Base-by-base conservation (phyloP, 2,888 invertebrate genomes). In the Hoplodrina blanda region DNA sequence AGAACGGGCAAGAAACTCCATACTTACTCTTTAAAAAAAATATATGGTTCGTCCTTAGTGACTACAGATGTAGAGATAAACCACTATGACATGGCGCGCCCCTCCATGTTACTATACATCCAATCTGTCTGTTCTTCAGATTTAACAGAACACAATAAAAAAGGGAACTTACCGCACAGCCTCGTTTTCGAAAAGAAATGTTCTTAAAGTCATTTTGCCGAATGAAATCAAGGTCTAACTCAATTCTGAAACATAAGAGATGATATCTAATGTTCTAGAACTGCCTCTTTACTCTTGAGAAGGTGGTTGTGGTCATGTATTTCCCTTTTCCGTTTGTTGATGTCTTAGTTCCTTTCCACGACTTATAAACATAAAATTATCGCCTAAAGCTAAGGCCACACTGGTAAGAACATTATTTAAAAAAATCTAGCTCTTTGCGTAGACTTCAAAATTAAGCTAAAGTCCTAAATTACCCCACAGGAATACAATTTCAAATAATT, bases 151-250 rank as follows among this genome's bases (percentile, higher is more conserved):
- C n/a, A n/a, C n/a, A n/a, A n/a, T 17, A 17, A 46, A 17, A 46
- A 46, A 5, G 4, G 44, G 54, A 49, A 78, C 80, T 81, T 62
- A 81, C 81, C 4, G 2, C 0, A 64, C 63, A 44, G 72, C 49
- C 52, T 81, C 81, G 4, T 68, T 55, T 55, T 78, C 75, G 1
- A 73, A 66, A 46, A 81, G 15, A 1, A 78, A 54, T 63, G 73
- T 56, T 10, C 60, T 25, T 13, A 81, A 5, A 50, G 20, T 37
- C 41, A 81, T 81, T 54, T 70, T 78, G 0, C 17, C 4, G 25
- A 15, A 3, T 41, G 4, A 4, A 19, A 52, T 11, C 11, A 2
- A 50, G 2, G 6, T 49, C 6, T 20, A 5, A 8, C 2, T 13
- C 19, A 17, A 49, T 49, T 15, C 1, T 15, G 17, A n/a, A 37